Evolutionary conservation across 2,797 vertebrate species (phyloP).

Genomic region (Garrulus glandarius): DNA sequence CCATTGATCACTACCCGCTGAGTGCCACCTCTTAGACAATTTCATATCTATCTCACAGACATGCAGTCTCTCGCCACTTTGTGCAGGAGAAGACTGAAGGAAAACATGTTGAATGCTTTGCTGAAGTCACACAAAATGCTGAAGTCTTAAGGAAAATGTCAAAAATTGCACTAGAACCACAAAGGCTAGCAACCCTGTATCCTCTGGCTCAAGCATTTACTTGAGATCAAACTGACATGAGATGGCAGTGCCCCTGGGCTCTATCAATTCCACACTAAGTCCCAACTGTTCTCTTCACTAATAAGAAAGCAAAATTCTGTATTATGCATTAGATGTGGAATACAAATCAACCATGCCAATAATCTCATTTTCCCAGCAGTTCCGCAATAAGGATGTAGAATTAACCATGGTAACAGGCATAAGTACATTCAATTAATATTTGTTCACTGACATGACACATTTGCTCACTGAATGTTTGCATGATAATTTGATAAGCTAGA

Average conservation of each 20-base stretch:
- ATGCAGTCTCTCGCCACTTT: background rate
- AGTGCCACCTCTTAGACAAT: background rate
- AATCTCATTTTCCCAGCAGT: background rate
- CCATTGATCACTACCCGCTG: background rate
- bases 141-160: background rate
- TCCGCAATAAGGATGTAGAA: background rate
- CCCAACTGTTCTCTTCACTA: background rate
- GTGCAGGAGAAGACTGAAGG: background rate
- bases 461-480: background rate
- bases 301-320: background rate
- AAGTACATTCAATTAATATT: background rate
- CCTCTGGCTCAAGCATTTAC: background rate
- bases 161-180: rapidly evolving
- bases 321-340: background rate
- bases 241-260: background rate
- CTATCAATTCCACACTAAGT: background rate
- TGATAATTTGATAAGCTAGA: background rate
- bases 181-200: background rate
- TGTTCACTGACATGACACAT: background rate
- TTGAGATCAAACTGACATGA: background rate
- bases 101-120: background rate
- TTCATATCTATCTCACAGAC: background rate
- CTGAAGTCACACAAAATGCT: background rate
- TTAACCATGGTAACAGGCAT: constrained; percentile 15
- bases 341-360: background rate